Evolutionary conservation across 2,797 vertebrate species (phyloP), one percentile per base, ranked within the genome.

Genomic region (Microchirus variegatus): DNA sequence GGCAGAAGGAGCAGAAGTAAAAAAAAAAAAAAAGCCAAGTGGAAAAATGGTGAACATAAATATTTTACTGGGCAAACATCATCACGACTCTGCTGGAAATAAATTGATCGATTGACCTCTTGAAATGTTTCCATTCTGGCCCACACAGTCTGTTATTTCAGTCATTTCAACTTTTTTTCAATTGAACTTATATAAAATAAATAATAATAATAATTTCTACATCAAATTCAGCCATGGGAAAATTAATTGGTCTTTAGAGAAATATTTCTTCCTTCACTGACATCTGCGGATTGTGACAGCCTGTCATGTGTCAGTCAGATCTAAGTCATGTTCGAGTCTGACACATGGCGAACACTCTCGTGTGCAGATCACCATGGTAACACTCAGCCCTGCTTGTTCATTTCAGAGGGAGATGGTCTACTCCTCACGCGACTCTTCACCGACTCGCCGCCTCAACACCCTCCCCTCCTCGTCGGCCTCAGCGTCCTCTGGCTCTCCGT

Each of bases 371-470:
- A 75, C 77, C 77, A 78, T 80, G 71, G 78, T 90, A 85, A 89
- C 81, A n/a, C n/a, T 22, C 49, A 47, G 67, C 53, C 31, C 45
- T 45, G 22, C 42, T 69, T 62, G 16, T 68, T 78, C 10, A 4
- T 90, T 80, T 0, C 94, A 98, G 97, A 93, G 97, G 77, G 97
- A 99, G 62, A 97, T 99, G 95, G 97, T 98, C 58, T 99, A 98
- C 82, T 92, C 96, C 0, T 98, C 97, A n/a, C 92, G 95, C 2
- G 97, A 99, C 72, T 98, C 97, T 0, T 99, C 97, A 2, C 97
- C 97, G 17, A 98, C 96, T 4, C 95, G 95, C 26, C 97, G 97
- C 16, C 91, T 99, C 67, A 98, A 97, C 93, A 98, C 93, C 67
- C 92, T 99, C 16, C 95, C 97, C 11, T 95, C 96, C 0, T 91